These are phyloP conservation scores for Meandrina meandrites DNA, from an alignment of 92 coral and sea anemone species.

Conservation along the genomic window DNA sequence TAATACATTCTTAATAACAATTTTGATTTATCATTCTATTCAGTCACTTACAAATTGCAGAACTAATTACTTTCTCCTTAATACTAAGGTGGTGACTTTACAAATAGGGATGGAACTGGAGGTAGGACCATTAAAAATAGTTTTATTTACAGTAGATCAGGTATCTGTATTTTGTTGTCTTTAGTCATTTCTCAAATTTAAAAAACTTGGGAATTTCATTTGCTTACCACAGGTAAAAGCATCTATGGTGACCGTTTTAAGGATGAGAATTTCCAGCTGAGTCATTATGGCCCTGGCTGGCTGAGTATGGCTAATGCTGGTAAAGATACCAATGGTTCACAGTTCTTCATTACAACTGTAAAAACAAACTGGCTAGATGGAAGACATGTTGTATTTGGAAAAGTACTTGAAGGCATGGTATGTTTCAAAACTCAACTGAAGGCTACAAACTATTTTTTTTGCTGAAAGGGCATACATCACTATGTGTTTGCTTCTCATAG, in stretches of 20 bases:
- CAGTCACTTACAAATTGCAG: not conserved
- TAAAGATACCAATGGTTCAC: constrained; percentile 94
- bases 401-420: constrained; percentile 92
- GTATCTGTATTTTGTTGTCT: no score
- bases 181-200: no score
- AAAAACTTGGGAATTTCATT: not conserved
- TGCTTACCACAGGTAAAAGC: constrained; percentile 64
- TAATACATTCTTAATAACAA: not conserved
- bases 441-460: no score
- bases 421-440: constrained; percentile 25
- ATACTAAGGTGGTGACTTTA: constrained; percentile 8
- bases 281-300: constrained; percentile 87
- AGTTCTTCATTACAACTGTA: constrained; percentile 93
- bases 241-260: constrained; percentile 85
- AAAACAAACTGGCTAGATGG: constrained; percentile 93
- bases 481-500: not conserved
- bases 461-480: no score
- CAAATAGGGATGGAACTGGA: constrained; percentile 72
- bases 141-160: no score
- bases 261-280: constrained; percentile 85
- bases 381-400: constrained; percentile 94
- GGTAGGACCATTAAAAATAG: constrained; percentile 39
- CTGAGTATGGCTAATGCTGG: constrained; percentile 98
- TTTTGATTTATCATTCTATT: not conserved
- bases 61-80: not conserved